Percentiles rank a stretch among this genome's conserved stretches.
These are phyloP conservation scores for Sycophila texana DNA, from an alignment of 2,888 invertebrate species.

Conservation along the genomic window DNA sequence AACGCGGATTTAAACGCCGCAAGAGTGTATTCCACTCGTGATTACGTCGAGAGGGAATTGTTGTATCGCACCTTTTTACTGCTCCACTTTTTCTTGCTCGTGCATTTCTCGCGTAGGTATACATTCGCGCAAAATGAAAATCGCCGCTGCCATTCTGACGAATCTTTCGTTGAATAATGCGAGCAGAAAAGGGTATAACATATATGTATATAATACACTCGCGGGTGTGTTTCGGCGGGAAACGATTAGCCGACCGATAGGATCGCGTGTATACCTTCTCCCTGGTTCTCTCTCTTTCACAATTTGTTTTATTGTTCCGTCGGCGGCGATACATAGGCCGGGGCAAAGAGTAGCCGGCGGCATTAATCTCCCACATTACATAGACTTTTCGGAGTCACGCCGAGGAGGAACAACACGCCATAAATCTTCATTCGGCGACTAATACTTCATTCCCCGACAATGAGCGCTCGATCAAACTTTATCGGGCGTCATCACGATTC, in stretches of 20 bases:
- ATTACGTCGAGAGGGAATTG: conserved; percentile 36
- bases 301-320: conserved; percentile 50
- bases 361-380: conserved; percentile 40
- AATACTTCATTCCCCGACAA: conserved; percentile 51
- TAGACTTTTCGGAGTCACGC: conserved; percentile 19
- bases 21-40: conserved; percentile 16
- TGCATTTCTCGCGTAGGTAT: neutral
- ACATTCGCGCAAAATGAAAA: neutral
- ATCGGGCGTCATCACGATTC: conserved; percentile 52
- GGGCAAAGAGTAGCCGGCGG: conserved; percentile 23
- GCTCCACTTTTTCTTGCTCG: neutral
- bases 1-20: conserved; percentile 34
- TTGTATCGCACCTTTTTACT: conserved; percentile 40
- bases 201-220: neutral
- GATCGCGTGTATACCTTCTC: neutral
- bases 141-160: neutral
- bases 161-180: neutral
- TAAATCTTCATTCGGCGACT: conserved; percentile 51
- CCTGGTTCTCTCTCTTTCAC: conserved; percentile 21
- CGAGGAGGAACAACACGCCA: conserved; percentile 30
- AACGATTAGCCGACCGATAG: conserved; percentile 11
- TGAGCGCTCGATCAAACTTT: conserved; percentile 52
- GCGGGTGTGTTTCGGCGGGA: conserved; percentile 17
- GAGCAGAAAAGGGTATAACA: neutral
- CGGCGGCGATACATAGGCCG: neutral